phyloP scores from a whole-genome alignment of 2,113 vertebrate genomes.

The Lycaon pictus region DNA sequence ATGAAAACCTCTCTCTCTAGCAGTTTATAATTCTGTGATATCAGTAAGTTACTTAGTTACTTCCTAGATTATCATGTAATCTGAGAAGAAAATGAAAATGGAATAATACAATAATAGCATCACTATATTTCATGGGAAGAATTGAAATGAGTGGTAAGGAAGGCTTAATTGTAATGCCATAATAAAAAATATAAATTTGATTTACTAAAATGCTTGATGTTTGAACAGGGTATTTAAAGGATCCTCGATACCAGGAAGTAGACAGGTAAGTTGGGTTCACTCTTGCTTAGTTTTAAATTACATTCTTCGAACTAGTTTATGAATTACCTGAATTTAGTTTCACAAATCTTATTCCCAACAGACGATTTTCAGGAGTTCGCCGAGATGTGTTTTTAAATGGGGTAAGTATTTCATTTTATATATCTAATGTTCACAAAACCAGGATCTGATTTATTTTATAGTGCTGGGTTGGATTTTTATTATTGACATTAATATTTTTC shows the following conservation, averaged over 20 bases:
- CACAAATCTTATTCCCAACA: conserved; percentile 91
- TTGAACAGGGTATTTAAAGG: conserved; percentile 97
- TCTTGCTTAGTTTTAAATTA: conserved; percentile 82
- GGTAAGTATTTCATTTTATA: conserved; percentile 90
- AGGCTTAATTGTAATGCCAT: conserved; percentile 75
- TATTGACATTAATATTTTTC: conserved; percentile 83
- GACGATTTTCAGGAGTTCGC: conserved; percentile 96
- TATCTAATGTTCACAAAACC: conserved; percentile 57
- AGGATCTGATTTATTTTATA: conserved; percentile 56
- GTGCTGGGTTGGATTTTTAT: conserved; percentile 17
- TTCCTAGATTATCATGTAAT: conserved; percentile 49
- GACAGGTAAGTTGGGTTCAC: conserved; percentile 94
- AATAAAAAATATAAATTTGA: conserved; percentile 80
- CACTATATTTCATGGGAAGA: conserved; percentile 72
- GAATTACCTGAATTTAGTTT: conserved; percentile 87
- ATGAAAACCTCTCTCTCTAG: conserved; percentile 54
- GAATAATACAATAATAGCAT: conserved; percentile 55
- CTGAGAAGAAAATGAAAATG: conserved; percentile 68
- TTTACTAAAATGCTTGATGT: conserved; percentile 89
- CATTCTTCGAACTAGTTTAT: conserved; percentile 80
- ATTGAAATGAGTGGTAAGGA: conserved; percentile 78
- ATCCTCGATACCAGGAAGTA: conserved; percentile 96
- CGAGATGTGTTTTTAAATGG: conserved; percentile 99
- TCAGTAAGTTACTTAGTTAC: conserved; percentile 54
- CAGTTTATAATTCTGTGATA: conserved; percentile 57